Evolutionary conservation across 2,888 invertebrate species (phyloP).

Genomic region (Eilema depressum): DNA sequence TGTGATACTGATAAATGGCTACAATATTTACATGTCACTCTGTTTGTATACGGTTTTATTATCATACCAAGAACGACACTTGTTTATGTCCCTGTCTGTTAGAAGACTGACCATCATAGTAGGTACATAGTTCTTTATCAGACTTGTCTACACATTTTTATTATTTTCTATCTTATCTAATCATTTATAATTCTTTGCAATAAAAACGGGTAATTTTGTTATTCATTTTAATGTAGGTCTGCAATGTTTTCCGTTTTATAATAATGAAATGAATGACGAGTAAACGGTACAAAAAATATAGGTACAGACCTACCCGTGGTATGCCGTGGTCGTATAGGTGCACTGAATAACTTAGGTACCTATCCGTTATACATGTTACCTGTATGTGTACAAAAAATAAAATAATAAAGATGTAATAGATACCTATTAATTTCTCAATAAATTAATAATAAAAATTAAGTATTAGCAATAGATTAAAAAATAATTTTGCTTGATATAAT

Average conservation of each 20-base stretch:
- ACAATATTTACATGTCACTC: constrained; percentile 28
- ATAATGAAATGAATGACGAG: not conserved
- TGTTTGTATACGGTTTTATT: constrained; percentile 34
- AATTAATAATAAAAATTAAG: no score
- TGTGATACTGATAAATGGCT: constrained; percentile 1
- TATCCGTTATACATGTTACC: not conserved
- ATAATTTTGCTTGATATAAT: not conserved
- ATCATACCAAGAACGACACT: constrained; percentile 34
- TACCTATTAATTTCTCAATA: no score
- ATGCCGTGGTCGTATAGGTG: no score
- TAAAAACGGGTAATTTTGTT: not conserved
- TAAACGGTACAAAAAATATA: not conserved
- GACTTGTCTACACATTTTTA: constrained; percentile 19
- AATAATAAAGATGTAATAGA: no score
- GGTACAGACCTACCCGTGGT: no score
- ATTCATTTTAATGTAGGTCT: not conserved
- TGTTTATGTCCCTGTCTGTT: constrained; percentile 37
- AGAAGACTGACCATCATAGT: constrained; percentile 43
- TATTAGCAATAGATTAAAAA: no score
- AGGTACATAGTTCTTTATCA: constrained; percentile 27
- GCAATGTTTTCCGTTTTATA: not conserved
- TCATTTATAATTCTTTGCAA: constrained; percentile 25
- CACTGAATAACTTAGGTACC: not conserved
- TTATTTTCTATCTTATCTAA: constrained; percentile 35
- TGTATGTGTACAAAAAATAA: no score